Evolutionary conservation across 2,113 vertebrate species (phyloP), one percentile per base, ranked within the genome.

Genomic region (Coracopsis vasa): DNA sequence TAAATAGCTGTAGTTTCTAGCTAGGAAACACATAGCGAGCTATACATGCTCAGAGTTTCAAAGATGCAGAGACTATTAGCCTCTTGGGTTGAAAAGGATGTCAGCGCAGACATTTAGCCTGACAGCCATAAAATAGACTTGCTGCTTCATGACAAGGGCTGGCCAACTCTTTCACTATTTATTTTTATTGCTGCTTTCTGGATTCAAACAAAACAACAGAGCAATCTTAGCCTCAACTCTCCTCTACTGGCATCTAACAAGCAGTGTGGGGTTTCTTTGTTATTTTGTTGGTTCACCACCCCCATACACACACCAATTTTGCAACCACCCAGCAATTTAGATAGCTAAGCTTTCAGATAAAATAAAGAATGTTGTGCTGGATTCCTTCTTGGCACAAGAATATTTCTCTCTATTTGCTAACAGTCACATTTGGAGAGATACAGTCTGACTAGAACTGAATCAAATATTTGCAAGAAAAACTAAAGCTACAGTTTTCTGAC

Each of bases 161-260:
- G 71, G 41, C 41, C 19, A 7, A 35, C 16, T 56, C 50, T 86
- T 86, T 81, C 79, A 73, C 47, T 92, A 58, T 84, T 90, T 92
- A 72, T 89, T 95, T 97, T 92, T 95, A 90, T 88, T 87, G 66
- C 86, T 91, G 53, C 58, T 73, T 93, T 95, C 73, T 94, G 61
- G 45, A 66, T 77, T 90, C 80, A 80, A 91, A 66, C 53, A 92
- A 91, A 92, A 92, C 61, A 92, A 39, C 21, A 81, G 24, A 54
- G 66, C 10, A 93, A 82, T 89, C 73, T 93, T 39, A 84, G 58
- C 45, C 45, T 50, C 62, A 95, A 72, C 16, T 74, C n/a, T 88
- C 44, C 70, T 58, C 35, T 51, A 9, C 1, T 58, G 90, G 85
- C 79, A 79, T 41, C 72, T 64, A 66, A 45, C 35, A 87, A 47